Evolutionary conservation across 2,888 invertebrate species (phyloP).

Genomic region (Galerucella nymphaeae): DNA sequence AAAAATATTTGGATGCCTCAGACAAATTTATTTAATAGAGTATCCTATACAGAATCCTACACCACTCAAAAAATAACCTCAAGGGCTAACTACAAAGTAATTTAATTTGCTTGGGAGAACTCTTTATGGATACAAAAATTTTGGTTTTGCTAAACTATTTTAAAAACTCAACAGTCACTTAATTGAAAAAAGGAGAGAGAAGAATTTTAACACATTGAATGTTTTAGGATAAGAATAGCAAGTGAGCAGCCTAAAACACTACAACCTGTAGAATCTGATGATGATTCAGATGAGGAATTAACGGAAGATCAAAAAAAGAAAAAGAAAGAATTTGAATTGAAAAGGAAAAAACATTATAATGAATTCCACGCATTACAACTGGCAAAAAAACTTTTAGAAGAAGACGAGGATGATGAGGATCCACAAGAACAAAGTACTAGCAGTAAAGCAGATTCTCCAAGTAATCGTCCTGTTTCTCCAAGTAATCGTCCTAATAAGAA

Average conservation of each 20-base stretch:
- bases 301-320: slow-evolving; percentile 71
- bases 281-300: slow-evolving; percentile 59
- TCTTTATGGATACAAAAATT: no score
- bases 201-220: not conserved
- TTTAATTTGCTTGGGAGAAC: no score
- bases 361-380: slow-evolving; percentile 95
- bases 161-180: no score
- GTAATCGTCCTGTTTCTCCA: not conserved
- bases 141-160: no score
- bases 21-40: no score
- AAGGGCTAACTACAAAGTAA: no score
- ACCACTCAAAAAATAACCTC: no score
- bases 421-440: slow-evolving; percentile 42
- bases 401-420: slow-evolving; percentile 86
- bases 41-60: no score
- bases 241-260: slow-evolving; percentile 66
- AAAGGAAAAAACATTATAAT: slow-evolving; percentile 96
- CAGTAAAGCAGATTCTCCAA: slow-evolving; percentile 4
- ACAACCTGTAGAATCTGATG: slow-evolving; percentile 60
- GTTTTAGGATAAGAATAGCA: slow-evolving; percentile 61
- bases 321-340: slow-evolving; percentile 87
- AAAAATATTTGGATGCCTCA: no score
- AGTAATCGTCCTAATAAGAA: slow-evolving; percentile 16
- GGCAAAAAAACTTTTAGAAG: slow-evolving; percentile 89
- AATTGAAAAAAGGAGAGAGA: no score